Evolutionary conservation across 2,797 vertebrate genomes (phyloP), one percentile per base, ranked within the genome.

Genomic region (Siniperca undulata): DNA sequence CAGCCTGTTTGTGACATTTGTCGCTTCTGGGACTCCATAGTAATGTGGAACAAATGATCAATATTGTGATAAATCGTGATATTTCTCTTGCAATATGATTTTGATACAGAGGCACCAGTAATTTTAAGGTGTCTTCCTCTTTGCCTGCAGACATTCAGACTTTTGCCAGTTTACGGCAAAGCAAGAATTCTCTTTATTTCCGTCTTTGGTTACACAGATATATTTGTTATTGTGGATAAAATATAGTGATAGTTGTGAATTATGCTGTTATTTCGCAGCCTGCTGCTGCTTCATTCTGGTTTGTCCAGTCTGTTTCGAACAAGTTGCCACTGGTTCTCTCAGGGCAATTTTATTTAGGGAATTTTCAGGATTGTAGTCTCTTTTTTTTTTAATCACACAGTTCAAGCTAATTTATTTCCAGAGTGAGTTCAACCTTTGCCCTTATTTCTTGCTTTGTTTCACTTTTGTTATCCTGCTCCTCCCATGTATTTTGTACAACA

Each of bases 291-390:
- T 55, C 1, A 3, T 34, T 65, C 62, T 70, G 40, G 52, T 77
- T 65, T 17, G 27, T 64, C 44, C 1, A 4, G n/a, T 83, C 55
- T 46, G 7, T 16, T n/a, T 44, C 5, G 6, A 34, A 73, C 77
- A 53, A 42, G 67, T 75, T 12, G 1, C 48, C 42, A 53, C 74
- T 40, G 24, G 56, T 82, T 77, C 56, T 38, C 4, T n/a, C 38
- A 34, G 42, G 34, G 24, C 2, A 19, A 8, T 30, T 50, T 27
- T 59, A n/a, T 60, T 73, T 34, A 40, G 17, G 24, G 46, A 44
- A 58, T 67, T 12, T 22, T 40, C 12, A 62, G 4, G 14, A 24
- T 40, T n/a, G 10, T 2, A 3, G 17, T 17, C 6, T 62, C 22
- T 30, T 20, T 58, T 30, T 58, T 30, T 20, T 58, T 59, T 27